Percentiles rank a stretch among this genome's conserved stretches.
Conservation (phyloP, 2,113 vertebrate species). For the Pavo muticus region DNA sequence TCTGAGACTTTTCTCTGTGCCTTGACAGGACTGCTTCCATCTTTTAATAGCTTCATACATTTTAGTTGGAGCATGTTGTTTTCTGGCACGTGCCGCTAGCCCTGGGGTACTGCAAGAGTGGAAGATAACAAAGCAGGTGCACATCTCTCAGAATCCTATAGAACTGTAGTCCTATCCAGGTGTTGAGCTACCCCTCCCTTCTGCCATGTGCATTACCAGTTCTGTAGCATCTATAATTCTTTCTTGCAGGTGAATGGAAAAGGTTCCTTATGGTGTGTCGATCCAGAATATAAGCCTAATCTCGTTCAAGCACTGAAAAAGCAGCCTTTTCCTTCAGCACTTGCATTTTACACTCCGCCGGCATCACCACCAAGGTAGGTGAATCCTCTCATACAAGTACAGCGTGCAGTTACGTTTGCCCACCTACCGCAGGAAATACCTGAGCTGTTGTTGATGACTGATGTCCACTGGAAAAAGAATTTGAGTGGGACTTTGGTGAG, state of each 20-base stretch:
- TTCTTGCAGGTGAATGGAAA: conserved; percentile 93
- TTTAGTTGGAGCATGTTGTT: neutral
- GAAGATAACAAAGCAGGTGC: neutral
- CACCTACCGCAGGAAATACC: neutral
- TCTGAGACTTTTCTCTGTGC: neutral
- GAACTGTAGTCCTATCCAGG: neutral
- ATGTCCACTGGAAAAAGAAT: neutral
- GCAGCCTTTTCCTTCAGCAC: conserved; percentile 92
- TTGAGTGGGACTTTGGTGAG: neutral
- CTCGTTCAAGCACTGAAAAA: conserved; percentile 98
- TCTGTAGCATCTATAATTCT: neutral
- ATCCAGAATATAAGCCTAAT: conserved; percentile 97
- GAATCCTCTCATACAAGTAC: accelerated
- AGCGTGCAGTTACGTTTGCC: accelerated
- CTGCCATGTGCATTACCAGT: neutral
- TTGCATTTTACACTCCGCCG: conserved; percentile 91
- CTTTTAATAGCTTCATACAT: neutral
- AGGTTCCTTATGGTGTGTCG: conserved; percentile 98
- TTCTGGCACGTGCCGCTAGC: neutral
- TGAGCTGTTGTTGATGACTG: accelerated
- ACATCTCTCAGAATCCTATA: neutral
- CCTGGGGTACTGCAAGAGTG: neutral
- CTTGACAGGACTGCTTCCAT: neutral
- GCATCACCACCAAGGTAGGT: conserved; percentile 92
- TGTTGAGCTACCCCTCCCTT: neutral